A percentile compares a stretch with the other conserved stretches of the same genome.
Conservation (phyloP, 30 jellyfish, hydroid and myxozoan genomes). For the Pseudorhiza aurosa region DNA sequence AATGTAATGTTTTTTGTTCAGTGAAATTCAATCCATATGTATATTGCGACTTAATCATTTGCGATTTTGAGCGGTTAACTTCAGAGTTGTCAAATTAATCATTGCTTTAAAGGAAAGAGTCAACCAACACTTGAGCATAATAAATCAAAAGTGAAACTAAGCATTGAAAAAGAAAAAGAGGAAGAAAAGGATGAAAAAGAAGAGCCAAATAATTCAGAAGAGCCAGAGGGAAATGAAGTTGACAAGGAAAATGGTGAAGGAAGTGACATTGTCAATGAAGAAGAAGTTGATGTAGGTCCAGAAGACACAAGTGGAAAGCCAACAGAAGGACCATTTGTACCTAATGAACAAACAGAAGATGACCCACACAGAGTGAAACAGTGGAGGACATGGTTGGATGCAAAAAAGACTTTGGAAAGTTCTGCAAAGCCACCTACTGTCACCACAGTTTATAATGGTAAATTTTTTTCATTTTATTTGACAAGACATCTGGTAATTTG, state of each 20-base stretch:
- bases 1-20: no score
- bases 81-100: no score
- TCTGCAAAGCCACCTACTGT: background rate
- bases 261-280: slow-evolving; percentile 57
- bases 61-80: no score
- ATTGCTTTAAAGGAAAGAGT: no score
- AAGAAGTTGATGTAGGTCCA: slow-evolving; percentile 68
- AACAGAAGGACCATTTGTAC: slow-evolving; percentile 48
- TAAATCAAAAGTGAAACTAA: background rate
- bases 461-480: background rate
- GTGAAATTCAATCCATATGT: no score
- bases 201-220: background rate
- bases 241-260: background rate
- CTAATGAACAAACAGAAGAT: slow-evolving; percentile 22
- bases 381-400: slow-evolving; percentile 55
- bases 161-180: background rate
- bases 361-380: slow-evolving; percentile 68
- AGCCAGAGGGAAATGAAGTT: background rate
- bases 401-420: background rate
- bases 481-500: no score
- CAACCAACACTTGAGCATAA: background rate
- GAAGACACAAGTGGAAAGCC: slow-evolving; percentile 76
- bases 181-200: background rate
- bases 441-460: slow-evolving; percentile 14
- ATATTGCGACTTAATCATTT: no score